A percentile compares a stretch with the other conserved stretches of the same genome.
phyloP scores from a whole-genome alignment of 2,888 invertebrate genomes.

The Cheilosia variabilis region DNA sequence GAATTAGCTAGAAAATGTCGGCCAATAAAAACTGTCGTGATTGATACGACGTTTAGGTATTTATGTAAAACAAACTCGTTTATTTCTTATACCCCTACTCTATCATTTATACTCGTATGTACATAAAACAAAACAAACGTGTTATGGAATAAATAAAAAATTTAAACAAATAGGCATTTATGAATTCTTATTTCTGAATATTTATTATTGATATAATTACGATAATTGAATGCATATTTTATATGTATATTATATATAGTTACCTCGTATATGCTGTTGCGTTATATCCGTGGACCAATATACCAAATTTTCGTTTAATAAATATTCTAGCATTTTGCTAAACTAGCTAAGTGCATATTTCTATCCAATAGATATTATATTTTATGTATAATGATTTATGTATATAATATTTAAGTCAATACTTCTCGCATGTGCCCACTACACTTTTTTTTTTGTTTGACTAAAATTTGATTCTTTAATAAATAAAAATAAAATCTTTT shows the following conservation, averaged over 20 bases:
- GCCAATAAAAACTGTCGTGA: too few relatives aligned
- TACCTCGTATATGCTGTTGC: constrained; percentile 55
- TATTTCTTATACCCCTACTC: too few relatives aligned
- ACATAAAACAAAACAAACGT: background rate
- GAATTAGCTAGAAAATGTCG: too few relatives aligned
- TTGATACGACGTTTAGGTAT: too few relatives aligned
- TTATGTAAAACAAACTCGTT: too few relatives aligned
- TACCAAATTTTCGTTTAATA: constrained; percentile 2
- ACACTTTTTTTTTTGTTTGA: constrained; percentile 64
- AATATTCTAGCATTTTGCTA: constrained; percentile 55
- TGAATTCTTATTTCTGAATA: constrained; percentile 26
- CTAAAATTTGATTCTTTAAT: constrained; percentile 18
- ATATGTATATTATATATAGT: constrained; percentile 34
- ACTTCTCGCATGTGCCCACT: constrained; percentile 75
- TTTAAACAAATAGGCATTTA: constrained; percentile 13
- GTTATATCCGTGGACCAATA: constrained; percentile 36
- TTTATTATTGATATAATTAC: constrained; percentile 31
- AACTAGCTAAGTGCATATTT: constrained; percentile 59
- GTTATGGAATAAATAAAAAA: background rate
- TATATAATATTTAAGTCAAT: constrained; percentile 25
- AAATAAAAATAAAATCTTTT: constrained; percentile 29
- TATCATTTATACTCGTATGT: too few relatives aligned
- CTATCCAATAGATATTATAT: constrained; percentile 48
- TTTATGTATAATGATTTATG: constrained; percentile 10
- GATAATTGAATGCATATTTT: constrained; percentile 31